Evolutionary conservation across 2,797 vertebrate species (phyloP).

Genomic region (Crocodylus rhombifer): DNA sequence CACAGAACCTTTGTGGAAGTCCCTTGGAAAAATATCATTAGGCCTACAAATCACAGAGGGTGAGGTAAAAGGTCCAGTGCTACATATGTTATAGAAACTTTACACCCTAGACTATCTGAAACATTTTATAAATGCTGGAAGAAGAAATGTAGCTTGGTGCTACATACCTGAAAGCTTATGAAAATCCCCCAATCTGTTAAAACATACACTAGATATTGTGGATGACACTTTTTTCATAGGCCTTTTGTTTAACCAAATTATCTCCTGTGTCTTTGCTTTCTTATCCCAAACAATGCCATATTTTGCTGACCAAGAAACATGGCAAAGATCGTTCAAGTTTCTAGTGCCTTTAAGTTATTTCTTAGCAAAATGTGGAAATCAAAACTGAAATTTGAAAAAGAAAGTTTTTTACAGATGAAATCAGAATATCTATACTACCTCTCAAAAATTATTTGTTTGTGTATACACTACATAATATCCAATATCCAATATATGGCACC

Average conservation of each 20-base stretch:
- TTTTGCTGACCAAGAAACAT: not conserved
- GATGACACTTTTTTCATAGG: not conserved
- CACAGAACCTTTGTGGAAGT: not conserved
- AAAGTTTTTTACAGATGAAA: not conserved
- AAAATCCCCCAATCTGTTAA: not conserved
- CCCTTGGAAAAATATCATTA: slow-evolving; percentile 2
- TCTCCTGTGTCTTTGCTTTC: not conserved
- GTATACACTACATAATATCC: not conserved
- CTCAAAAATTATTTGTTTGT: not conserved
- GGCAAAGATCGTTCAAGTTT: not conserved
- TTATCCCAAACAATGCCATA: not conserved
- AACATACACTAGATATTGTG: not conserved
- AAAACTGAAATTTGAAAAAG: not conserved
- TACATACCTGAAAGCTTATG: not conserved
- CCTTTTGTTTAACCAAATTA: not conserved
- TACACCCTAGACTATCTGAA: not conserved
- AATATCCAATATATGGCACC: not conserved
- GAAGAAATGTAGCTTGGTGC: not conserved
- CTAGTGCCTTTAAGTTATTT: not conserved
- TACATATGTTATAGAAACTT: not conserved
- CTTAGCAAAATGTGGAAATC: not conserved
- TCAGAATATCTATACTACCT: not conserved
- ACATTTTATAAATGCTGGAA: slow-evolving; percentile 16
- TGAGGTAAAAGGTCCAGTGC: not conserved
- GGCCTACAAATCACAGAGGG: not conserved